Percentiles rank a stretch among this genome's conserved stretches.
phyloP scores from a whole-genome alignment of 2,113 vertebrate genomes.

The Cyanoderma ruficeps region DNA sequence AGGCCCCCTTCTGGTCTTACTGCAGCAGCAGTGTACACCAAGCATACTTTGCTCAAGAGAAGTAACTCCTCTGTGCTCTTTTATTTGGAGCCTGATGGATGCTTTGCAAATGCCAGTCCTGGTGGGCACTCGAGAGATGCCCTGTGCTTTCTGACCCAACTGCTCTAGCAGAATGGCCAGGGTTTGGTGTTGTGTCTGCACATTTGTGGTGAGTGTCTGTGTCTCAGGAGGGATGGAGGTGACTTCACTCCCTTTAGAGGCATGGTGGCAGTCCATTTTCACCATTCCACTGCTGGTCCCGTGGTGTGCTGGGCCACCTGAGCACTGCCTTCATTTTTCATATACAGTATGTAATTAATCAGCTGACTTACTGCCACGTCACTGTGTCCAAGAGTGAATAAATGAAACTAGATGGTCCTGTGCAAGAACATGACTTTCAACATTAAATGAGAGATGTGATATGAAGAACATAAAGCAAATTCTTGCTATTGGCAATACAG shows the following conservation, averaged over 20 bases:
- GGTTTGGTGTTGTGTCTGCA: neutral
- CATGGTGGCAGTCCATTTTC: neutral
- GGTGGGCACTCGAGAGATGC: neutral
- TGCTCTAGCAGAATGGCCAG: neutral
- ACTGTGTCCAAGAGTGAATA: neutral
- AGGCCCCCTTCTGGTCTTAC: neutral
- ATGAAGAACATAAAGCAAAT: conserved; percentile 28
- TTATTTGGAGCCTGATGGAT: neutral
- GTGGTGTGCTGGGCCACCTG: neutral
- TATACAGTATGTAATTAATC: neutral
- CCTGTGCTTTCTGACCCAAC: neutral
- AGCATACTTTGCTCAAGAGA: neutral
- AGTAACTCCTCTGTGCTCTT: neutral
- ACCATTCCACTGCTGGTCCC: neutral
- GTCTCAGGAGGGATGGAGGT: neutral
- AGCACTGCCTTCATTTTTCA: neutral
- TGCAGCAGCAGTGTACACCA: neutral
- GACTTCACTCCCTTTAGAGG: neutral
- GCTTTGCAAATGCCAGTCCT: neutral
- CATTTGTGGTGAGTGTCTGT: fast-evolving
- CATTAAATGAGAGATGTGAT: conserved; percentile 1
- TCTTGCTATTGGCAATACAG: neutral
- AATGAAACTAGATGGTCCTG: neutral
- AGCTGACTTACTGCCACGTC: neutral
- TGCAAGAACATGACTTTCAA: neutral